Conservation (phyloP, 2,888 invertebrate species). For the Aricia artaxerxes region DNA sequence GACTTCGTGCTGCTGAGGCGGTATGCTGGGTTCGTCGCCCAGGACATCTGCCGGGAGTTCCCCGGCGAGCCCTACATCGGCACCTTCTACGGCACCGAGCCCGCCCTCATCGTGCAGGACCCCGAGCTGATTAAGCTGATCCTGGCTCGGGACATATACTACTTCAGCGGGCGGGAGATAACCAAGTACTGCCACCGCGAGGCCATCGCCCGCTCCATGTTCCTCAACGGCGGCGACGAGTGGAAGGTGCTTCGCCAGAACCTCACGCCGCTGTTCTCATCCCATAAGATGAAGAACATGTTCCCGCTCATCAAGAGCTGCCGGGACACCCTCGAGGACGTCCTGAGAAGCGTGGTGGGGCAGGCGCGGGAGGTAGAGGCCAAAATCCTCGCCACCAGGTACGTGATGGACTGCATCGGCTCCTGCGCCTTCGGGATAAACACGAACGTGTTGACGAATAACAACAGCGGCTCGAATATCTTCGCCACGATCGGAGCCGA, state of each 20-base stretch:
- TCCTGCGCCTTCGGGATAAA: constrained; percentile 60
- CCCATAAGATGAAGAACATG: constrained; percentile 65
- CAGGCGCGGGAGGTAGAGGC: constrained; percentile 46
- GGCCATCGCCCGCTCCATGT: constrained; percentile 50
- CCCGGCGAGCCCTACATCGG: constrained; percentile 57
- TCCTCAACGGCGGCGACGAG: constrained; percentile 54
- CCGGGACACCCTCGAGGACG: constrained; percentile 48
- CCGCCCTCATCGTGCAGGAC: constrained; percentile 57
- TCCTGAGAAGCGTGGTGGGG: constrained; percentile 47
- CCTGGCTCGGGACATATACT: constrained; percentile 59
- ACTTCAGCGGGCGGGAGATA: constrained; percentile 58
- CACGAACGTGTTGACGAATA: constrained; percentile 50
- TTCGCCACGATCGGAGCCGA: constrained; percentile 49
- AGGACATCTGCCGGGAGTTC: constrained; percentile 53
- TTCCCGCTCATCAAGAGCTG: constrained; percentile 57
- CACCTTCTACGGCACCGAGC: constrained; percentile 59
- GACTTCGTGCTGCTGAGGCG: constrained; percentile 51
- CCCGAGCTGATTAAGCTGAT: constrained; percentile 57
- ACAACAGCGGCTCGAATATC: constrained; percentile 45
- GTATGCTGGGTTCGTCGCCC: constrained; percentile 44
- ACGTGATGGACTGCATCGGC: constrained; percentile 59
- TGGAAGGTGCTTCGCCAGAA: constrained; percentile 65
- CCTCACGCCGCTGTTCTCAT: constrained; percentile 59
- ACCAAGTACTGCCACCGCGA: constrained; percentile 52
- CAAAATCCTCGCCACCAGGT: constrained; percentile 50